Base-by-base conservation (phyloP, 2,113 vertebrate genomes). In the Otus sunia region DNA sequence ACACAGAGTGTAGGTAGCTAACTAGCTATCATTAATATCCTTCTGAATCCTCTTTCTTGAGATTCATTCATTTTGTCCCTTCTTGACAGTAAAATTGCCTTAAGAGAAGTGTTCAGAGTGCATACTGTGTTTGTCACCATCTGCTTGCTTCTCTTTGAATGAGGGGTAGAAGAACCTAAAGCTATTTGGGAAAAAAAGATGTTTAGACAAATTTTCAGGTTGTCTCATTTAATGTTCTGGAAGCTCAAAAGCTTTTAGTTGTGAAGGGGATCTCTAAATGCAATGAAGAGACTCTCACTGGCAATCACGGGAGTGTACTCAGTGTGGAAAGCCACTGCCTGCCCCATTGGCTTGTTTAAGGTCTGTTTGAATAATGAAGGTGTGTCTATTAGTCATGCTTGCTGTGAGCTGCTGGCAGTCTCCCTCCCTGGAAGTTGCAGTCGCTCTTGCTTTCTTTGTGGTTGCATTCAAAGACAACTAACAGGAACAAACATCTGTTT, bases 281-380 rank as follows among this genome's bases (percentile, higher is more conserved):
- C 15, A 45, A 9, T 43, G 18, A 47, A 45, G 20, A 52, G 2
- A 15, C 25, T 76, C 17, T 55, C 13, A 16, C 4, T 63, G 37
- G 9, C 59, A 75, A 30, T 67, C 27, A 41, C 0, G 0, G 16
- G 10, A 94, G 22, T 5, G 13, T 13, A 36, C 3, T 12, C 1
- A 3, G 4, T 32, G 18, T 29, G 18, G 22, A 82, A 72, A 11
- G 22, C 6, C 47, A 59, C 29, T 58, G 18, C 11, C 15, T 71
- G 47, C 22, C 19, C 18, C 6, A 2, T 3, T 62, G 12, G 9
- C 22, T 68, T 72, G 29, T 39, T 41, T 37, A 60, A 69, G 68
- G 5, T 53, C 30, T 50, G 22, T 59, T 80, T 73, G 55, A 84
- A 85, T 60, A 56, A 19, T 13, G 15, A 66, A 74, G 5, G 13